Conservation (phyloP, 2,888 invertebrate species). For the Drepanosiphum platanoidis region DNA sequence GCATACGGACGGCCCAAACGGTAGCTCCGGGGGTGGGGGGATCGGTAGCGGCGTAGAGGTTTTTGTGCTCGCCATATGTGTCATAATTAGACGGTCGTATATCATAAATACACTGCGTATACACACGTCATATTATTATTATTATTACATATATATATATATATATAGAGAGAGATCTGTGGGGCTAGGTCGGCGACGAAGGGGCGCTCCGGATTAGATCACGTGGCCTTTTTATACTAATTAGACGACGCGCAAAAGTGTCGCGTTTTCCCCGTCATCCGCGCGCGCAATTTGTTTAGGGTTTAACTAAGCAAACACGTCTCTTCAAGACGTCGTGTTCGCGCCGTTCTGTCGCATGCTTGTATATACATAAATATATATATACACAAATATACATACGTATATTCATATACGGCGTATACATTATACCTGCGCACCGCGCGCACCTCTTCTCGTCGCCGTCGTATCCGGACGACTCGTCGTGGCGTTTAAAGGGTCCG, state of each 20-base stretch:
- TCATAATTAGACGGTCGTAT: constrained; percentile 59
- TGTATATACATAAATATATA: neutral
- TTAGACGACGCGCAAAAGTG: constrained; percentile 45
- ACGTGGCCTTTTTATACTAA: constrained; percentile 49
- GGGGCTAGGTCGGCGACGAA: neutral
- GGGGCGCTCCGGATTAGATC: constrained; percentile 22
- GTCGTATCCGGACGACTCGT: constrained; percentile 3
- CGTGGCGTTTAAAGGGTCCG: neutral
- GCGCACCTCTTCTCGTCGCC: too few species aligned
- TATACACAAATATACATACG: neutral
- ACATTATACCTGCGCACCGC: neutral
- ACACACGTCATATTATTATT: neutral
- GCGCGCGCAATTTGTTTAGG: constrained; percentile 54
- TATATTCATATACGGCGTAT: neutral
- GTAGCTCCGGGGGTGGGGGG: neutral
- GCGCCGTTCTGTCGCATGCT: neutral
- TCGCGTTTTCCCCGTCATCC: constrained; percentile 31
- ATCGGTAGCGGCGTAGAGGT: neutral
- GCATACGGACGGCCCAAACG: neutral
- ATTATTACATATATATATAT: neutral
- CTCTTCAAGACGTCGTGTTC: constrained; percentile 27
- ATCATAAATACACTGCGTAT: constrained; percentile 9
- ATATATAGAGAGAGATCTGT: neutral
- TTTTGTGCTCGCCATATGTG: constrained; percentile 51
- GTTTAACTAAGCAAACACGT: constrained; percentile 38